Evolutionary conservation across 35 echinoderm and acorn worm genomes (phyloP).

Genomic region (Heliocidaris erythrogramma): DNA sequence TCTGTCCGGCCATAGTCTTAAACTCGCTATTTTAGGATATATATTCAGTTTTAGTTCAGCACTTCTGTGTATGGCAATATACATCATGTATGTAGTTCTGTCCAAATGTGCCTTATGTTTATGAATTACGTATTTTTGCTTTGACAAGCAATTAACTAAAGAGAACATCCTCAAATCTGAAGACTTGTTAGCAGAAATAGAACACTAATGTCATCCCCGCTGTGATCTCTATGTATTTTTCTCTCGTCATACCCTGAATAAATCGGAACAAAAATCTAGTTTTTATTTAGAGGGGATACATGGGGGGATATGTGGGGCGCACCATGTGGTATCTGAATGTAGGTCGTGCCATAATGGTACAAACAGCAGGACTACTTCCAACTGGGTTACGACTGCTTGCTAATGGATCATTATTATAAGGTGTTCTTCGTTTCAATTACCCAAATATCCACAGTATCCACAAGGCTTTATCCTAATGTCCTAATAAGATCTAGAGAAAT

Average conservation of each 20-base stretch:
- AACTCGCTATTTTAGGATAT: too few relatives aligned
- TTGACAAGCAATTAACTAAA: background rate
- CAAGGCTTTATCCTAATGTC: too few relatives aligned
- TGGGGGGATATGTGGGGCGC: background rate
- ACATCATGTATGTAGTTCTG: background rate
- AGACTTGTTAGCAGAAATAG: background rate
- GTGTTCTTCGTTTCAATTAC: background rate
- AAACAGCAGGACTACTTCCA: conserved; percentile 27
- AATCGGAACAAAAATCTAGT: conserved; percentile 37
- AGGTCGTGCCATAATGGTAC: conserved; percentile 20
- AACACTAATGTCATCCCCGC: background rate
- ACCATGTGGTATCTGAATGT: background rate
- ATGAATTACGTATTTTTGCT: background rate
- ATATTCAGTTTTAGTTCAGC: too few relatives aligned
- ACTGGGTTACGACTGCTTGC: background rate
- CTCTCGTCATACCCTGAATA: background rate
- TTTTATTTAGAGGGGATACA: background rate
- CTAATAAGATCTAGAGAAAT: too few relatives aligned
- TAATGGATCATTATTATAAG: background rate
- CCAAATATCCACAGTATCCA: background rate
- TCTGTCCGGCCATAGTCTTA: too few relatives aligned
- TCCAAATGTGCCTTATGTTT: background rate
- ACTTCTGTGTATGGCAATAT: too few relatives aligned
- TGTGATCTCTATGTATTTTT: background rate
- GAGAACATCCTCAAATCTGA: background rate